phyloP scores from a whole-genome alignment of 1,140 invertebrate species.

The Himalopsyche phryganea region DNA sequence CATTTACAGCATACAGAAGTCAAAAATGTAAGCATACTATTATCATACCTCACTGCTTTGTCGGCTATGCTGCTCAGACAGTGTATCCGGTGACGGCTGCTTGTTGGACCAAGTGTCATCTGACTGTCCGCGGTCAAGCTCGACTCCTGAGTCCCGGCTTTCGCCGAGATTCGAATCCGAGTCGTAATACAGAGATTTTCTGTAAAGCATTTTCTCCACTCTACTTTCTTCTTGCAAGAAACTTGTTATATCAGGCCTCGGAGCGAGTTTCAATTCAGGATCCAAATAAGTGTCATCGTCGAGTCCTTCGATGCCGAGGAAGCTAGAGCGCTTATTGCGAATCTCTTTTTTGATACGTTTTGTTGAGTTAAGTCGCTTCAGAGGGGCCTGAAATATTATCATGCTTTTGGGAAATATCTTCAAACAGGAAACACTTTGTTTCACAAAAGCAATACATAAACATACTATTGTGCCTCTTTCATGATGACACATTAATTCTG shows the following conservation, averaged over 20 bases:
- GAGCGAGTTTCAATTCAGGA: constrained; percentile 62
- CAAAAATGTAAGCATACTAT: not conserved
- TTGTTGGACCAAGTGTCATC: constrained; percentile 60
- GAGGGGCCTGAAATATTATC: constrained; percentile 48
- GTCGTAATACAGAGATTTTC: constrained; percentile 58
- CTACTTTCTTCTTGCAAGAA: constrained; percentile 76
- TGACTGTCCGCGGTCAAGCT: constrained; percentile 59
- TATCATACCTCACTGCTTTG: constrained; percentile 66
- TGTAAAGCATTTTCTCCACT: constrained; percentile 68
- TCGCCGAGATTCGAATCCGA: constrained; percentile 54
- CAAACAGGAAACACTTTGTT: too few species aligned
- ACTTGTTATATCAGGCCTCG: constrained; percentile 75
- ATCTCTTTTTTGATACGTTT: constrained; percentile 84
- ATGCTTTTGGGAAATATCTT: too few species aligned
- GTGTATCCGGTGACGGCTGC: constrained; percentile 57
- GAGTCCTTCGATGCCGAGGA: constrained; percentile 76
- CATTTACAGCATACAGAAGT: not conserved
- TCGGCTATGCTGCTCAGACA: constrained; percentile 66
- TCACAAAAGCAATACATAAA: too few species aligned
- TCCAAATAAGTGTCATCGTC: constrained; percentile 66
- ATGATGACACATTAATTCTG: too few species aligned
- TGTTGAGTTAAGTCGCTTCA: constrained; percentile 75
- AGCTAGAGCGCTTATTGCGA: constrained; percentile 78
- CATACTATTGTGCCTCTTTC: too few species aligned
- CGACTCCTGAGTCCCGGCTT: constrained; percentile 73